A percentile compares a stretch with the other conserved stretches of the same genome.
Conservation (phyloP, 2,888 invertebrate genomes). For the Agonum fuliginosum region DNA sequence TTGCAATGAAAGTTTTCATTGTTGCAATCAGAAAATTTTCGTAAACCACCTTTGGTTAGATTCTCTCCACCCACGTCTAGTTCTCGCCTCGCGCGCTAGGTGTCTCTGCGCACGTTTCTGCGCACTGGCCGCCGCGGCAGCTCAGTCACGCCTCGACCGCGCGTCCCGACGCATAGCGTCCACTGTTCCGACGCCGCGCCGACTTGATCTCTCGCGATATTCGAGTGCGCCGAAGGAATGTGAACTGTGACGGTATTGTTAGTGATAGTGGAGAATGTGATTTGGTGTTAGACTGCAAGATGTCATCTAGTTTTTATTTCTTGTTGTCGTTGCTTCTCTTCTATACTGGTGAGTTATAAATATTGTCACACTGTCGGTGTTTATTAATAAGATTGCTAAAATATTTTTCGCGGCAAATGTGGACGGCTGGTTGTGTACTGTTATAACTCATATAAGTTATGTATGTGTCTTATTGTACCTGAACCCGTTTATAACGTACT, state of each 20-base stretch:
- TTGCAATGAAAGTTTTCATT: no score
- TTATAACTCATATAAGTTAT: no score
- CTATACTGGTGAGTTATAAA: conserved; percentile 50
- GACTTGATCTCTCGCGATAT: no score
- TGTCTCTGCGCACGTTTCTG: conserved; percentile 48
- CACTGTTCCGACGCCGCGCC: not conserved
- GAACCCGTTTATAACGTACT: no score
- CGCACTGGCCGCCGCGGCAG: conserved; percentile 34
- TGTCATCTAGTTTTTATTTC: conserved; percentile 36
- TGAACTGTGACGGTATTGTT: not conserved
- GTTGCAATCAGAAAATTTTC: no score
- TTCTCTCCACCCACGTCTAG: not conserved
- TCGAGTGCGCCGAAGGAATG: no score
- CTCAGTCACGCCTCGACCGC: conserved; percentile 53
- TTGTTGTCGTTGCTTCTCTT: conserved; percentile 41
- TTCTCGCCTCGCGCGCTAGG: conserved; percentile 3
- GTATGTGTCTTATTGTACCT: no score
- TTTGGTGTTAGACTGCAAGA: conserved; percentile 36
- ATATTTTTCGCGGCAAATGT: no score
- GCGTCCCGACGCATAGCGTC: conserved; percentile 20
- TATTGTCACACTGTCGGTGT: no score
- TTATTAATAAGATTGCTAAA: no score
- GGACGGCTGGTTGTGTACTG: no score
- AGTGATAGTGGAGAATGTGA: conserved; percentile 25
- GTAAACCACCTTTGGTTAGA: not conserved